A percentile compares a stretch with the other conserved stretches of the same genome.
phyloP scores from a whole-genome alignment of 2,888 invertebrate species.

The Tipula unca region DNA sequence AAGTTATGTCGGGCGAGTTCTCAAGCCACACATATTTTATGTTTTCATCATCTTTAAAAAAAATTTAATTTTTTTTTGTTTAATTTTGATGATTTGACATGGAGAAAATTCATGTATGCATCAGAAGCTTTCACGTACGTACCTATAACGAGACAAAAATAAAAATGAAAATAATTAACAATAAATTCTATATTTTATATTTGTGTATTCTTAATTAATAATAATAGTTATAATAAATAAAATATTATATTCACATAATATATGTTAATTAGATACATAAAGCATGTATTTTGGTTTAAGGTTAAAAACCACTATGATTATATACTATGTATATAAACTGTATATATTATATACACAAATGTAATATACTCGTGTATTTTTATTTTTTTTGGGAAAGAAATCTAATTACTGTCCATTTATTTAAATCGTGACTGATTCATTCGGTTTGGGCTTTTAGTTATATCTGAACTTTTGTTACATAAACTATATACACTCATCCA shows the following conservation, averaged over 20 bases:
- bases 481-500: slow-evolving; percentile 1
- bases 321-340: background rate
- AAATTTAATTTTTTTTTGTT: too few species aligned
- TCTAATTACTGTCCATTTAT: background rate
- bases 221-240: background rate
- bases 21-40: background rate
- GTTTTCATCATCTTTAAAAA: background rate
- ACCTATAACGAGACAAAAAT: background rate
- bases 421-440: background rate
- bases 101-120: background rate
- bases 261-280: background rate
- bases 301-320: background rate
- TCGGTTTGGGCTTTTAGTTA: slow-evolving; percentile 8
- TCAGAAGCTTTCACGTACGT: background rate
- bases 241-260: background rate
- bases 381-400: background rate
- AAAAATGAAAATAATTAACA: background rate
- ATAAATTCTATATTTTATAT: background rate
- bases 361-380: background rate
- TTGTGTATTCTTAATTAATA: background rate
- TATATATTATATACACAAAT: background rate
- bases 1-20: background rate
- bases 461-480: background rate
- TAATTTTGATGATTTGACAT: background rate
- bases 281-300: slow-evolving; percentile 8